Percentiles rank a stretch among this genome's conserved stretches.
phyloP scores from a whole-genome alignment of 53 echinoderm and acorn worm species.

The Holothuria leucospilota region DNA sequence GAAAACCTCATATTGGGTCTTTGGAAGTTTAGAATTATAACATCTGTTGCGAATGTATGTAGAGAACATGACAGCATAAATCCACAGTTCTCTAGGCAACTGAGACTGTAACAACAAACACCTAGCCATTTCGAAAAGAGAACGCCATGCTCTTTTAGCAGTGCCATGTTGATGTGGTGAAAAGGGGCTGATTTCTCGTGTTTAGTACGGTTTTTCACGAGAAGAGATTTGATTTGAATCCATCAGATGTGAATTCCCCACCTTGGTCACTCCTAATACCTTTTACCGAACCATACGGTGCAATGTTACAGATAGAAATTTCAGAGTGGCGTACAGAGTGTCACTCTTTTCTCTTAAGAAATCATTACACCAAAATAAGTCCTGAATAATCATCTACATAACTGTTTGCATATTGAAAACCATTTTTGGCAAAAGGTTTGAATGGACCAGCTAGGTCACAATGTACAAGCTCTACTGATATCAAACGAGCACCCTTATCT shows the following conservation, averaged over 20 bases:
- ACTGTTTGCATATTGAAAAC: slow-evolving; percentile 2
- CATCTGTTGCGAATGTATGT: slow-evolving; percentile 55
- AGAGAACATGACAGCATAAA: slow-evolving; percentile 53
- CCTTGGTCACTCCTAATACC: too few relatives aligned
- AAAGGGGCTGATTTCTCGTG: background rate
- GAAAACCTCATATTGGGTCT: too few relatives aligned
- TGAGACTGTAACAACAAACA: slow-evolving; percentile 47
- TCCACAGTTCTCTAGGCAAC: slow-evolving; percentile 49
- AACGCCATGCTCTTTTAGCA: slow-evolving; percentile 56
- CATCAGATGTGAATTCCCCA: too few relatives aligned
- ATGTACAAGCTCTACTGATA: slow-evolving; percentile 53
- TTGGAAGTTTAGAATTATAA: background rate
- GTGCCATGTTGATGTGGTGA: slow-evolving; percentile 67
- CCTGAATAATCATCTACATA: slow-evolving; percentile 5
- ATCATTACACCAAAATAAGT: background rate
- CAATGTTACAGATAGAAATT: too few relatives aligned
- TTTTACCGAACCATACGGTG: too few relatives aligned
- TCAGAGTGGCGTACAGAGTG: too few relatives aligned
- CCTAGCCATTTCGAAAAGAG: slow-evolving; percentile 60
- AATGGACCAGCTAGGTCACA: slow-evolving; percentile 65
- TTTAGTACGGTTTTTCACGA: too few relatives aligned
- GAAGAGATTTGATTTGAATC: too few relatives aligned
- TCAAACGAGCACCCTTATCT: slow-evolving; percentile 9
- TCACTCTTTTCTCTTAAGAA: too few relatives aligned
- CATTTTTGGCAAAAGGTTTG: slow-evolving; percentile 25